A percentile compares a stretch with the other conserved stretches of the same genome.
Evolutionary conservation across 1,140 invertebrate genomes (phyloP).

Genomic region (Leptopilina clavipes): DNA sequence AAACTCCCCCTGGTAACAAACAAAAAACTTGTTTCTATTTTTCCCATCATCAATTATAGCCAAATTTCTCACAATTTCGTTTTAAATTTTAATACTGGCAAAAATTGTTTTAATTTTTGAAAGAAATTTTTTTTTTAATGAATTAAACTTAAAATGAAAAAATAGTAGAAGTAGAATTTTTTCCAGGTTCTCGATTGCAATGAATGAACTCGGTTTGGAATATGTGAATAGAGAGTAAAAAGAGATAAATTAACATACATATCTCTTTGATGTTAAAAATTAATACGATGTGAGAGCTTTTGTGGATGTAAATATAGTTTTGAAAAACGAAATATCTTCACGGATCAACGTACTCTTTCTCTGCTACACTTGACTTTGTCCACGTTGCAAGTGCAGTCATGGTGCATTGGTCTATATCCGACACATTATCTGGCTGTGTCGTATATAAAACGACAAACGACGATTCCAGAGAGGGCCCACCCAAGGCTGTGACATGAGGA

Average conservation of each 20-base stretch:
- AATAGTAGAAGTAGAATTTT: too few species aligned
- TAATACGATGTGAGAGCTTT: background rate
- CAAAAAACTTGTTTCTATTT: too few species aligned
- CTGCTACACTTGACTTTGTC: background rate
- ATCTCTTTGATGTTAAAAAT: background rate
- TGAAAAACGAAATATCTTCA: constrained; percentile 6
- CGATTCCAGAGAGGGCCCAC: background rate
- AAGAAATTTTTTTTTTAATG: too few species aligned
- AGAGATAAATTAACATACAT: background rate
- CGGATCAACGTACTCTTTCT: constrained; percentile 21
- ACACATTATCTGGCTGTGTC: background rate
- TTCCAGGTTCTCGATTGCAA: too few species aligned
- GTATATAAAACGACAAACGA: background rate
- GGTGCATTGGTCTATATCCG: constrained; percentile 23
- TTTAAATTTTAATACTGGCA: too few species aligned
- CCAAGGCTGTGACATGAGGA: background rate
- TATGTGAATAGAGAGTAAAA: background rate
- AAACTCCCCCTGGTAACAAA: too few species aligned
- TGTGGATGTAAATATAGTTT: background rate
- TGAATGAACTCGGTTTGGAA: background rate
- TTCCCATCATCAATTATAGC: too few species aligned
- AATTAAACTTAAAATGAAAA: too few species aligned
- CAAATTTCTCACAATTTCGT: too few species aligned
- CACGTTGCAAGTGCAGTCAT: constrained; percentile 3
- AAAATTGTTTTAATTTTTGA: too few species aligned